A percentile compares a stretch with the other conserved stretches of the same genome.
phyloP scores from a whole-genome alignment of 2,797 vertebrate species.

The Sebastes matsubarae region DNA sequence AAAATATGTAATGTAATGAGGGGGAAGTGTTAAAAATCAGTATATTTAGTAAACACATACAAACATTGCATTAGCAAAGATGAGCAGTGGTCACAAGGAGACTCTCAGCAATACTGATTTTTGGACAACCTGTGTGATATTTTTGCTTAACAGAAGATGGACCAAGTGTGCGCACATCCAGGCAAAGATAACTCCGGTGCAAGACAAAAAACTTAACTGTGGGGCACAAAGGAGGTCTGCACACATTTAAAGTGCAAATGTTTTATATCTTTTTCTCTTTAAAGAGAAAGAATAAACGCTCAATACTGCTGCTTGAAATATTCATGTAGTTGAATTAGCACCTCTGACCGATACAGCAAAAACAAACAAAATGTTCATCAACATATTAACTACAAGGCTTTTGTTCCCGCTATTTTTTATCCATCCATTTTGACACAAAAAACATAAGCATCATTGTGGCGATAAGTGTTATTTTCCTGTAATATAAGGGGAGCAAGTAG shows the following conservation, averaged over 20 bases:
- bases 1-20: neutral
- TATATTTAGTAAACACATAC: neutral
- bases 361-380: neutral
- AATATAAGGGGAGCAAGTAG: neutral
- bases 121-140: neutral
- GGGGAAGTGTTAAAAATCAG: neutral
- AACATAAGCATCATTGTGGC: neutral
- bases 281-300: too few relatives aligned
- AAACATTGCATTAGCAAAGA: neutral
- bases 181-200: neutral
- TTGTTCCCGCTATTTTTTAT: neutral
- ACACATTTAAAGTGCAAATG: too few relatives aligned
- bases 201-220: too few relatives aligned
- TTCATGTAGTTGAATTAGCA: neutral
- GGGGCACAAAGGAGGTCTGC: too few relatives aligned
- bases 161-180: too few relatives aligned
- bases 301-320: neutral
- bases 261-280: too few relatives aligned
- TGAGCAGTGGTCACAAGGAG: neutral
- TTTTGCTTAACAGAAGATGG: neutral
- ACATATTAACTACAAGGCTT: neutral
- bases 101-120: neutral
- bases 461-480: neutral
- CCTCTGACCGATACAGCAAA: neutral
- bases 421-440: neutral